Evolutionary conservation across 2,888 invertebrate species (phyloP), one percentile per base, ranked within the genome.

Genomic region (Epirrhoe alternata): DNA sequence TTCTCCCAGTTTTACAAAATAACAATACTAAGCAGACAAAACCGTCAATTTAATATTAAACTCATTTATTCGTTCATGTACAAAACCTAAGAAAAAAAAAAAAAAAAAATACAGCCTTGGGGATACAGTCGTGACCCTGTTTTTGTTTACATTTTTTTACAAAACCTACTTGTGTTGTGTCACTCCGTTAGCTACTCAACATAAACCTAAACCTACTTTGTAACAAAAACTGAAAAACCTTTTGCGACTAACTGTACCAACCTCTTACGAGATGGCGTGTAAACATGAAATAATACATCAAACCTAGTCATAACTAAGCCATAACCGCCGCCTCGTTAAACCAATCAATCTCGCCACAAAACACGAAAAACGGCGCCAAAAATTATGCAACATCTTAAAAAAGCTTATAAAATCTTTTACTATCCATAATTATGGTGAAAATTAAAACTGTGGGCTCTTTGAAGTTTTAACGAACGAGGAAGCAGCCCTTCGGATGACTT

Each of bases 401-500:
- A 52, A 67, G 63, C 69, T 74, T 76, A 77, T 79, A 77, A 78
- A 77, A 30, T 4, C 64, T 68, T 81, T 68, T 83, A 83, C 83
- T 85, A 83, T 76, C 70, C 71, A 80, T 83, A 83, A 86, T 87
- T 86, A 85, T 82, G 81, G 80, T 78, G 80, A 81, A 83, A 83
- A 87, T 85, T 83, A 84, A 86, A 86, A 78, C 81, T 70, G 62
- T 72, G 69, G 24, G 74, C 69, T 68, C 84, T 90, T 90, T 90
- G 89, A 90, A 86, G 64, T 62, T 57, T 86, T 86, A 83, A 79
- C 79, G 74, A 78, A 85, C 77, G 73, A 86, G 87, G 88, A 87
- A 88, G 85, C 78, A 47, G 78, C 45, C 42, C 61, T 64, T 72
- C 71, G 74, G 71, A 71, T 67, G 68, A 55, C 58, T 64, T 69